Evolutionary conservation across 35 echinoderm and acorn worm genomes (phyloP), one percentile per base, ranked within the genome.

Genomic region (Eucidaris tribuloides): DNA sequence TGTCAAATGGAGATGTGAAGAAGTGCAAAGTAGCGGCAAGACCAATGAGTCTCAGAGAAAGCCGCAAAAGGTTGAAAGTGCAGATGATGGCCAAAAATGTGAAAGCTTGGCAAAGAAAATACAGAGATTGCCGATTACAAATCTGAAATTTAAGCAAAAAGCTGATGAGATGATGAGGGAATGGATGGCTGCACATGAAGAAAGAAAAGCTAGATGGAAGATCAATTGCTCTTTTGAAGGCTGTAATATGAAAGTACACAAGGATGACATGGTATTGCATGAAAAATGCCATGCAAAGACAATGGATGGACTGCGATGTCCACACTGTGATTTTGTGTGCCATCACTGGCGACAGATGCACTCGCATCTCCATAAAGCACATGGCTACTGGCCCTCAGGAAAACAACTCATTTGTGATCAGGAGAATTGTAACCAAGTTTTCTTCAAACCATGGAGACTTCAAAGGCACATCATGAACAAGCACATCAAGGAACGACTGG

Each of bases 401-500:
- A 74, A 63, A 57, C 28, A 60, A 18, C 77, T 82, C 56, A 71
- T 44, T 11, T 97, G 94, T 34, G 80, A 92, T 38, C 71, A 76
- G 41, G 14, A 65, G 1, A 45, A 57, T 45, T 91, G 89, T 65
- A 42, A 71, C 22, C 36, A 41, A 3, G 39, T 52, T 3, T 97
- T 88, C 57, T 76, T 62, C 11, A 52, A 63, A 65, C 63, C 83
- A 56, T 54, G 45, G 2, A 71, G 80, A 18, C 46, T 97, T n/a
- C 82, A 81, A 33, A 79, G 72, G 27, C 94, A 97, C 81, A 66
- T 97, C 19, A 45, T 71, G 41, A 45, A 79, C 7, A 46, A 71
- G 17, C 94, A 97, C 62, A 63, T 94, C 40, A 72, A 85, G 31
- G 65, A 60, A 54, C 38, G 58, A 24, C 60, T 86, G 15, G 25